Conservation (phyloP, 2,797 vertebrate genomes). For the Danio tinwini region DNA sequence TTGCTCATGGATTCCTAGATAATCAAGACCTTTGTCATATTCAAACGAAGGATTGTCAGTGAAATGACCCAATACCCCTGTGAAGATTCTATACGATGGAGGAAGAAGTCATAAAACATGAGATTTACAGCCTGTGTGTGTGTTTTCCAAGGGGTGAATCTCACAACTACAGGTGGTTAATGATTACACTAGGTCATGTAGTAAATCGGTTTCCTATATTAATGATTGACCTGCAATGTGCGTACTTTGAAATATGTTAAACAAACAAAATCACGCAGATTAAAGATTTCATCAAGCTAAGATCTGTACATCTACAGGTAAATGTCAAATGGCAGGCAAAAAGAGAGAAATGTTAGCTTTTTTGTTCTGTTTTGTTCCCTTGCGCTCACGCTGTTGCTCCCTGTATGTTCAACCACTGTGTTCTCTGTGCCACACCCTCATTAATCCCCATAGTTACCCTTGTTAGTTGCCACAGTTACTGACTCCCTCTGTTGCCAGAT, state of each 20-base stretch:
- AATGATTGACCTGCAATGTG: constrained; percentile 68
- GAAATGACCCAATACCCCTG: background rate
- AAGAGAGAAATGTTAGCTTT: too few species aligned
- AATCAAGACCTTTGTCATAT: background rate
- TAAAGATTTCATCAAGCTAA: constrained; percentile 6
- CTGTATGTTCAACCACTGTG: too few species aligned
- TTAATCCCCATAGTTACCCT: too few species aligned
- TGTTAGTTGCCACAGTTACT: too few species aligned
- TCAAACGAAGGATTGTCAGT: background rate
- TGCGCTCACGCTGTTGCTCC: too few species aligned
- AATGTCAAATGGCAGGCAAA: background rate
- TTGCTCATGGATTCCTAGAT: constrained; percentile 5
- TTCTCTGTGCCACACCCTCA: too few species aligned
- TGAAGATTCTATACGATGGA: background rate
- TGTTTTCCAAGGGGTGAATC: constrained; percentile 5
- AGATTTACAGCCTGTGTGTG: background rate
- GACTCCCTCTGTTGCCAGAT: too few species aligned
- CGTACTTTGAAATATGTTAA: constrained; percentile 25
- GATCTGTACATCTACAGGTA: background rate
- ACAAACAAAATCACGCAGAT: constrained; percentile 49
- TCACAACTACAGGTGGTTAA: constrained; percentile 44
- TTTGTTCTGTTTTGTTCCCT: too few species aligned
- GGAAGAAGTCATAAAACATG: background rate
- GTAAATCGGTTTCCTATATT: constrained; percentile 66
- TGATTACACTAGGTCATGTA: constrained; percentile 61